Evolutionary conservation across 1,140 invertebrate genomes (phyloP).

Genomic region (Aphaenogaster floridana): DNA sequence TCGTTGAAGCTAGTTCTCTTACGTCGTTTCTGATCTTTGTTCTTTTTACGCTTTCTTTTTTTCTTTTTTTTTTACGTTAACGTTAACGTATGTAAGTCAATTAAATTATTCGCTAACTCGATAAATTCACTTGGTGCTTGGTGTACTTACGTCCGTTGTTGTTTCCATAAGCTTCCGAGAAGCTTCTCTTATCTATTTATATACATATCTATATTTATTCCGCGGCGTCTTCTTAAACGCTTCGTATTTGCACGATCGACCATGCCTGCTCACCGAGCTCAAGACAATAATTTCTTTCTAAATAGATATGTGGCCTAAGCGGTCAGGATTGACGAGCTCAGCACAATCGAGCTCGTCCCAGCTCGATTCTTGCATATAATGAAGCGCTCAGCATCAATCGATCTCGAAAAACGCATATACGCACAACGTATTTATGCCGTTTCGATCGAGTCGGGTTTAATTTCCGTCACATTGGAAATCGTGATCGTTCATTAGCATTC

Average conservation of each 20-base stretch:
- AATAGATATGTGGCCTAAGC: constrained; percentile 60
- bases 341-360: constrained; percentile 29
- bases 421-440: constrained; percentile 8
- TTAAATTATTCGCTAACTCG: constrained; percentile 56
- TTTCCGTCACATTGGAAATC: neutral
- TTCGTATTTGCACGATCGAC: constrained; percentile 40
- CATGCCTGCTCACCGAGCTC: constrained; percentile 44
- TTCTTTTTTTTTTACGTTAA: constrained; percentile 34
- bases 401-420: constrained; percentile 24
- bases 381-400: constrained; percentile 9
- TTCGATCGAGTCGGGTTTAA: constrained; percentile 34
- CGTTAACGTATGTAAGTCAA: constrained; percentile 63
- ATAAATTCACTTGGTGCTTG: constrained; percentile 75
- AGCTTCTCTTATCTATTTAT: constrained; percentile 60
- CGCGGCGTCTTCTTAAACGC: constrained; percentile 15
- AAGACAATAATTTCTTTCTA: constrained; percentile 42
- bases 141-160: constrained; percentile 70
- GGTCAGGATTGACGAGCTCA: constrained; percentile 42
- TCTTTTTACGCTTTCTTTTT: constrained; percentile 16
- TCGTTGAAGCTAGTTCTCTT: constrained; percentile 72
- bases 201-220: constrained; percentile 55
- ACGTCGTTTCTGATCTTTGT: constrained; percentile 21
- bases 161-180: constrained; percentile 69
- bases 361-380: constrained; percentile 33
- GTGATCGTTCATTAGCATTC: neutral